Evolutionary conservation across 2,797 vertebrate species (phyloP).

Genomic region (Aselliscus stoliczkanus): DNA sequence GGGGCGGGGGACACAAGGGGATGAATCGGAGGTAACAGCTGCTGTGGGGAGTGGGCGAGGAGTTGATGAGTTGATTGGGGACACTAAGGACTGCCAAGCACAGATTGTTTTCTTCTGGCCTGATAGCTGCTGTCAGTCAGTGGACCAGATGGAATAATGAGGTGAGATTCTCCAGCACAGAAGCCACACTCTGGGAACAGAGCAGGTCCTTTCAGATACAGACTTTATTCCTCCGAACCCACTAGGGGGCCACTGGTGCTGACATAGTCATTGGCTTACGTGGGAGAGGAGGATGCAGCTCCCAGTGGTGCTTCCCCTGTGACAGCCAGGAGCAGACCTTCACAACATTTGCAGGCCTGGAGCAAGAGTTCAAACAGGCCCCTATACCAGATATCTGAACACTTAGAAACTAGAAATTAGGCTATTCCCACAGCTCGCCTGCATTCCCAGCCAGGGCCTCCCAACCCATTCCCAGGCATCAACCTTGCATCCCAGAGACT

Average conservation of each 20-base stretch:
- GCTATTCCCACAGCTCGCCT: not conserved
- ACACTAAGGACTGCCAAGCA: constrained; percentile 34
- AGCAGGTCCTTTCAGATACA: not conserved
- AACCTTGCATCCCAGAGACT: not conserved
- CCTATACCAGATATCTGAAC: not conserved
- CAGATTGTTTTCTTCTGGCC: constrained; percentile 44
- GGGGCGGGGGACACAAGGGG: not conserved
- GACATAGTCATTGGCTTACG: not conserved
- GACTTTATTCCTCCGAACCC: not conserved
- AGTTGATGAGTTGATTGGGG: not conserved
- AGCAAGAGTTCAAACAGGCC: not conserved
- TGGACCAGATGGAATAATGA: constrained; percentile 61
- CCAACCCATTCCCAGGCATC: not conserved
- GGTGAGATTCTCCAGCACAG: constrained; percentile 17
- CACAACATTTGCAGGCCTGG: not conserved
- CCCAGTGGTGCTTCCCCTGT: not conserved
- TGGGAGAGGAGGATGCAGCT: not conserved
- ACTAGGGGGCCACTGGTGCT: not conserved
- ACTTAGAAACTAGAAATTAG: not conserved
- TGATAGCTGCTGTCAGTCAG: constrained; percentile 56
- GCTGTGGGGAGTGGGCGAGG: not conserved
- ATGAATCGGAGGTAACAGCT: constrained; percentile 10
- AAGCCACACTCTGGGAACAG: not conserved
- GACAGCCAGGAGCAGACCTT: not conserved
- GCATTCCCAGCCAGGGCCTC: not conserved